Base-by-base conservation (phyloP, 2,888 invertebrate species). In the Agrotis exclamationis region DNA sequence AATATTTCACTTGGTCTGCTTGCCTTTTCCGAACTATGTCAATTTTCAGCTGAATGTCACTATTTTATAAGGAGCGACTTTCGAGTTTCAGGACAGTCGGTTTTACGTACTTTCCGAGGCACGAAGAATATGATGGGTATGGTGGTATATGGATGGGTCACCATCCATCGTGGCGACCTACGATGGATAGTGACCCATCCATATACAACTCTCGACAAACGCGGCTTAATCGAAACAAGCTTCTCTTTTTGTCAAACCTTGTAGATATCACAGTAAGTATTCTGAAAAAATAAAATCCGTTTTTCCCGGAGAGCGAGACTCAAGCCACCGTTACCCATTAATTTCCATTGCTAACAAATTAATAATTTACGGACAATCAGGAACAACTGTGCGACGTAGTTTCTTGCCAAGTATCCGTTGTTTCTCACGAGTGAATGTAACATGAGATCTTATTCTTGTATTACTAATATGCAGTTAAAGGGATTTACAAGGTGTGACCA, bases 351-450 rank as follows among this genome's bases (percentile, higher is more conserved):
- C 67, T 22, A 53, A 66, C 45, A 74, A 68, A 74, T 77, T 77
- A 82, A 70, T 74, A 74, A 82, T 78, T 67, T 77, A 67, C 28
- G 56, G 13, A 70, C 78, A 82, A 78, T 74, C 74, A 67, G 45
- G 63, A 82, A 68, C 78, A 77, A 80, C 74, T 70, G 78, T 58
- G 79, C 65, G 24, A 50, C 45, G 63, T 57, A 69, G 53, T 53
- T 28, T 58, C 56, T 51, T 66, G n/a, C 18, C 51, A 77, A 71
- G 68, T 64, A 67, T 33, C 78, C 67, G 82, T 82, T 77, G 73
- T 51, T 77, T 63, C 54, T 58, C 56, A 58, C 24, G 66, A 76
- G 65, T 76, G 51, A 63, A 66, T 70, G 63, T 53, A 11, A 56
- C 63, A 59, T 63, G 33, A n/a, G n/a, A 63, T 70, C 70, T 76